Evolutionary conservation across 2,113 vertebrate species (phyloP).

Genomic region (Burhinus oedicnemus): DNA sequence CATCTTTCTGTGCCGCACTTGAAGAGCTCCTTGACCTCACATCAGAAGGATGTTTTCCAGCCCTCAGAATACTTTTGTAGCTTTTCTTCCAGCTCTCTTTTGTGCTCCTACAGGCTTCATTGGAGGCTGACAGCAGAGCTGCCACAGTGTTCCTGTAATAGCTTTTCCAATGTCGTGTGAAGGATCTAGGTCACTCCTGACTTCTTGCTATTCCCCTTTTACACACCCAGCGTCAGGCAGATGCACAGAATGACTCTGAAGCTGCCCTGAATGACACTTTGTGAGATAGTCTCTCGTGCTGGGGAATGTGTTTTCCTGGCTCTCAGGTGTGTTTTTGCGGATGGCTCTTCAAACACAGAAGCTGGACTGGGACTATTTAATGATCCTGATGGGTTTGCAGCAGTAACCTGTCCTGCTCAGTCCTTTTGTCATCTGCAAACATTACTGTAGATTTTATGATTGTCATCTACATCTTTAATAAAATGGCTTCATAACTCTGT

Average conservation of each 20-base stretch:
- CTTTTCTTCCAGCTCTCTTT: not conserved
- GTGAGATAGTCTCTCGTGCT: not conserved
- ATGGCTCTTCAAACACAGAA: not conserved
- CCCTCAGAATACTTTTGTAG: not conserved
- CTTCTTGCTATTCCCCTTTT: conserved; percentile 13
- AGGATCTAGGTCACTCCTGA: conserved; percentile 62
- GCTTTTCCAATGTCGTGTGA: not conserved
- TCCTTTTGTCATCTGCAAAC: not conserved
- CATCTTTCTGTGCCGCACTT: not conserved
- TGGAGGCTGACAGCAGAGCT: conserved; percentile 21
- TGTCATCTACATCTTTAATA: not conserved
- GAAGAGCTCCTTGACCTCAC: not conserved
- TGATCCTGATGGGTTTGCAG: not conserved
- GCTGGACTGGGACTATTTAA: not conserved
- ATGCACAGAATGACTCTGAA: not conserved
- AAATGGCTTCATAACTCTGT: not conserved
- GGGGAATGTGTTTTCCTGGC: not conserved
- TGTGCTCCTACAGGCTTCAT: not conserved
- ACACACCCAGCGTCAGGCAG: not conserved
- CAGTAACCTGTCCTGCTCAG: not conserved
- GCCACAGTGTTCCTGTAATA: not conserved
- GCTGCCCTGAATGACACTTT: not conserved
- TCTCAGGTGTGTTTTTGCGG: not conserved
- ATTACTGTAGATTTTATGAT: not conserved
- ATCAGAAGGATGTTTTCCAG: not conserved